Conservation (phyloP, 1,140 invertebrate species). For the Sitodiplosis mosellana region DNA sequence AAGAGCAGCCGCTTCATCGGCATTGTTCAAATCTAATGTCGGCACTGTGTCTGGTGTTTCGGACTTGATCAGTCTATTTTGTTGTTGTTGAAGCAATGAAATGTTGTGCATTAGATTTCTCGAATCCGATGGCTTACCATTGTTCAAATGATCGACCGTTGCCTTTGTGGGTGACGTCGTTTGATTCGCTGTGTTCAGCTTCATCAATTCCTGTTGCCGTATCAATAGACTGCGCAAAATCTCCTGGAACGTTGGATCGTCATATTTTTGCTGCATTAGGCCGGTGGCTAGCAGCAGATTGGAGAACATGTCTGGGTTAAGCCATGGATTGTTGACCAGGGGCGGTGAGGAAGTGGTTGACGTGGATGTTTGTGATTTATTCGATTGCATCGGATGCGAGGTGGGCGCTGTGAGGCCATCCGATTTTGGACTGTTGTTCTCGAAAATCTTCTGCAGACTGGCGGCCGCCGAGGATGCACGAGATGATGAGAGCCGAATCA, state of each 20-base stretch:
- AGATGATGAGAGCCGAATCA: not conserved
- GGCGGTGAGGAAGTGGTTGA: constrained; percentile 11
- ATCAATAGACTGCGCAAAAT: constrained; percentile 36
- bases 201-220: constrained; percentile 14
- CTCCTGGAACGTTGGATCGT: constrained; percentile 32
- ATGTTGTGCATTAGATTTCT: constrained; percentile 8
- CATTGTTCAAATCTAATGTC: constrained; percentile 28
- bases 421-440: not conserved
- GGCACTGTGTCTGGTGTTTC: constrained; percentile 23
- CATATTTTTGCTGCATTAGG: constrained; percentile 7
- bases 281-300: constrained; percentile 15
- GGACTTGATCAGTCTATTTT: constrained; percentile 22
- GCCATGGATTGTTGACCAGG: constrained; percentile 8
- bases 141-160: constrained; percentile 12
- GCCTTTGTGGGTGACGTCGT: constrained; percentile 8
- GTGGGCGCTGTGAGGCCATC: too few relatives aligned
- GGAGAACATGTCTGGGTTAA: constrained; percentile 15
- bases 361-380: constrained; percentile 19
- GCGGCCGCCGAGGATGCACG: not conserved
- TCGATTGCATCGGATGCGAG: too few relatives aligned
- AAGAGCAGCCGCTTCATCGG: constrained; percentile 43
- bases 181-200: constrained; percentile 17
- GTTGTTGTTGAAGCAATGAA: constrained; percentile 10
- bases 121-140: constrained; percentile 12
- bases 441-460: not conserved